These are phyloP conservation scores for Acanthurus leucopareius DNA, from an alignment of 2,797 vertebrate genomes.

Conservation along the genomic window DNA sequence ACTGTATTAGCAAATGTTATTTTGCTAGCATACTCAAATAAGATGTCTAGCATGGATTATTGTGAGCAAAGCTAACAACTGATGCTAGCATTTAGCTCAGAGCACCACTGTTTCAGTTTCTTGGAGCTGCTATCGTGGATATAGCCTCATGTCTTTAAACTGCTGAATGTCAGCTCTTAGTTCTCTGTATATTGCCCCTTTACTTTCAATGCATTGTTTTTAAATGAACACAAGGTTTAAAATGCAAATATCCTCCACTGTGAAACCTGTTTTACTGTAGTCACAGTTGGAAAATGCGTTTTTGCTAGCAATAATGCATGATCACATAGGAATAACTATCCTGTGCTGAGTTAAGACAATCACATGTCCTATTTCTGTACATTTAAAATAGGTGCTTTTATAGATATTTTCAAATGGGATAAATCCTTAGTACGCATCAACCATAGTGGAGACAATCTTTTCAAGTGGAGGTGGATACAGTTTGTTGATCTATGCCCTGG, in stretches of 20 bases:
- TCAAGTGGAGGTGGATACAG: too few relatives aligned
- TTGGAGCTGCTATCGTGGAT: neutral
- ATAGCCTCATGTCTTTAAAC: too few relatives aligned
- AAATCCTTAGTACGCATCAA: too few relatives aligned
- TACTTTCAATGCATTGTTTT: neutral
- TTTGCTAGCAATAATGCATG: neutral
- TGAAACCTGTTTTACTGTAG: neutral
- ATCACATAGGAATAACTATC: neutral
- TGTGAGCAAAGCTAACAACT: neutral
- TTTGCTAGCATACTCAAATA: neutral
- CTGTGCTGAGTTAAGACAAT: neutral
- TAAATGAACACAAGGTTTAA: too few relatives aligned
- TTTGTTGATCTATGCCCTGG: too few relatives aligned
- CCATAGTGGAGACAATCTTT: too few relatives aligned
- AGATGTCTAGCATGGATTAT: neutral
- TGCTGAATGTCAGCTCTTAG: neutral
- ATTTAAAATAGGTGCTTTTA: neutral
- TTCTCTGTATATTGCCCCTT: neutral
- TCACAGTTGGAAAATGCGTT: neutral
- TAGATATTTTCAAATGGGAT: too few relatives aligned
- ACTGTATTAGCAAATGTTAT: neutral
- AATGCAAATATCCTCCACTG: too few relatives aligned
- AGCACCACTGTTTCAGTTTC: too few relatives aligned
- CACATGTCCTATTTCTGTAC: neutral
- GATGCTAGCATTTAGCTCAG: neutral